phyloP scores from a whole-genome alignment of 2,797 vertebrate species.

The Coreius guichenoti region DNA sequence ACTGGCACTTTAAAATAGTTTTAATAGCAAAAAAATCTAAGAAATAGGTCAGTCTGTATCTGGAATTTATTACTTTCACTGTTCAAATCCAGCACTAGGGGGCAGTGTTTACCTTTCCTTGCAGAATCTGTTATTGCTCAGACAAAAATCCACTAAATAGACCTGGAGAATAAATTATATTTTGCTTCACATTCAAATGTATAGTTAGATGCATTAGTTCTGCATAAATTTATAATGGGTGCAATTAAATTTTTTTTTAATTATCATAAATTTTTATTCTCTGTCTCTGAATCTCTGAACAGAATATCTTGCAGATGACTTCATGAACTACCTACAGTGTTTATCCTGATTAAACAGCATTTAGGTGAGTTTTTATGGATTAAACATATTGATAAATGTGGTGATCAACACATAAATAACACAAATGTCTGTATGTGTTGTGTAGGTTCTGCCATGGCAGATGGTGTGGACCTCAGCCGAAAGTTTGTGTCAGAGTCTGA shows the following conservation, averaged over 20 bases:
- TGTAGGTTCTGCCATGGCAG: conserved; percentile 82
- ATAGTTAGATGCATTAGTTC: neutral
- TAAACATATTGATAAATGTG: neutral
- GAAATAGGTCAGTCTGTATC: conserved; percentile 6
- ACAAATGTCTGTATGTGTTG: conserved; percentile 34
- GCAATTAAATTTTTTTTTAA: neutral
- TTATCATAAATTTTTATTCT: neutral
- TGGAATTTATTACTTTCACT: neutral
- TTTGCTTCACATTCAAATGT: neutral
- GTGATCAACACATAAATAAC: neutral
- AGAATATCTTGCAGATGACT: conserved; percentile 42
- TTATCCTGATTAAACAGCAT: conserved; percentile 48
- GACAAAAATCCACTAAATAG: neutral
- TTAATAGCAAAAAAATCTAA: neutral
- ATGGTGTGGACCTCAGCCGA: conserved; percentile 88
- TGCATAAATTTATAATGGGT: neutral
- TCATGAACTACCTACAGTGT: conserved; percentile 40
- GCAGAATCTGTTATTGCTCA: neutral
- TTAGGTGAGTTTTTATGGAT: conserved; percentile 37
- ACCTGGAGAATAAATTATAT: neutral
- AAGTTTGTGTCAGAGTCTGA: conserved; percentile 94
- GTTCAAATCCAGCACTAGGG: conserved; percentile 46
- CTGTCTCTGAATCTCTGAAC: conserved; percentile 10
- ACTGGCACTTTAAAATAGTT: neutral
- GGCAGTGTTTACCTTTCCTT: conserved; percentile 35